phyloP scores from a whole-genome alignment of 2,797 vertebrate genomes.

The Poeciliopsis presidionis region DNA sequence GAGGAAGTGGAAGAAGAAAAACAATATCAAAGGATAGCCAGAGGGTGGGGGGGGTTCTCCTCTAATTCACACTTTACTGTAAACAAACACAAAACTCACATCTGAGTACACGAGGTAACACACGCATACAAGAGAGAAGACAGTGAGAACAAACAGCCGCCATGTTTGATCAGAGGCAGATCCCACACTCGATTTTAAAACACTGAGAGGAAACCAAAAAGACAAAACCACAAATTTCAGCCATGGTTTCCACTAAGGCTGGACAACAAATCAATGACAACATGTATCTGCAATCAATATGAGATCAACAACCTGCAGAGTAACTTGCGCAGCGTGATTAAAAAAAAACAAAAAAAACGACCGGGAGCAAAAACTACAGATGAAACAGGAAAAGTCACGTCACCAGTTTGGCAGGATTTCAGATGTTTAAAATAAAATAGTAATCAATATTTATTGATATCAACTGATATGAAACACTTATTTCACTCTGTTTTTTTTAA shows the following conservation, averaged over 20 bases:
- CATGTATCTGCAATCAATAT: no score
- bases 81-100: constrained; percentile 64
- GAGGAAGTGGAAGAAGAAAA: constrained; percentile 54
- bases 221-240: not conserved
- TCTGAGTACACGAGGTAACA: constrained; percentile 59
- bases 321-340: no score
- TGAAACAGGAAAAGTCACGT: no score
- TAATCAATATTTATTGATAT: no score
- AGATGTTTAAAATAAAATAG: no score
- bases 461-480: no score
- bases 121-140: constrained; percentile 21
- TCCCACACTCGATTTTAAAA: not conserved
- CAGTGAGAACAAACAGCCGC: constrained; percentile 15
- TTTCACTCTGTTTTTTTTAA: no score
- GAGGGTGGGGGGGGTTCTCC: constrained; percentile 35
- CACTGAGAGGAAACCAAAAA: not conserved
- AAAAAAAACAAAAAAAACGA: no score
- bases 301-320: no score
- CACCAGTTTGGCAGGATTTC: no score
- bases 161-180: constrained; percentile 1
- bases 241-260: not conserved
- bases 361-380: no score
- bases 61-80: constrained; percentile 70
- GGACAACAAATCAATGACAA: not conserved
- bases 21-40: constrained; percentile 58